These are phyloP conservation scores for Lobophora halterata DNA, from an alignment of 2,888 invertebrate genomes.

Conservation along the genomic window DNA sequence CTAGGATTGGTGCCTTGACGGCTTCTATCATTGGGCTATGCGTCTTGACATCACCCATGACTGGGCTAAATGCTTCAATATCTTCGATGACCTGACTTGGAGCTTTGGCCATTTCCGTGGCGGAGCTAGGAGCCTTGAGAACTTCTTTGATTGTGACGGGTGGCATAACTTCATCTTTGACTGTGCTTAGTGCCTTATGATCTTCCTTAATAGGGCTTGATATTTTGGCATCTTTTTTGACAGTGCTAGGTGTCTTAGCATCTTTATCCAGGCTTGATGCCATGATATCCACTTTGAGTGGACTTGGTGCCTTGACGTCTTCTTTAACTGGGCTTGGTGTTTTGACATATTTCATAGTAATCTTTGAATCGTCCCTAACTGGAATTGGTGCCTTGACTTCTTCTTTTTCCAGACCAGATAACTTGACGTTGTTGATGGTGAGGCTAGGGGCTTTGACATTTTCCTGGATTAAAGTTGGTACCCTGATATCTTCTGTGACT, in stretches of 20 bases:
- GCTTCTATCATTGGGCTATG: background rate
- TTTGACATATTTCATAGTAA: constrained; percentile 12
- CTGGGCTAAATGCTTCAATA: constrained; percentile 2
- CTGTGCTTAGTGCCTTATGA: background rate
- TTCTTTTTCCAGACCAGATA: no score
- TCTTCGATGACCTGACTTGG: constrained; percentile 5
- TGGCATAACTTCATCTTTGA: constrained; percentile 2
- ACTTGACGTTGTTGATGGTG: no score
- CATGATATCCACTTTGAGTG: constrained; percentile 2
- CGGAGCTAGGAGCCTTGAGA: constrained; percentile 2
- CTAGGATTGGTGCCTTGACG: constrained; percentile 10
- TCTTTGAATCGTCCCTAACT: no score
- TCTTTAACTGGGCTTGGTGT: constrained; percentile 10
- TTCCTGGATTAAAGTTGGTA: no score
- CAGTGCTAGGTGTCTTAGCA: constrained; percentile 7
- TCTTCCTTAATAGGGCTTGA: background rate
- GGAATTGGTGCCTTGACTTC: no score
- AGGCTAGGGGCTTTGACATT: no score
- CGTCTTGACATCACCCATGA: background rate
- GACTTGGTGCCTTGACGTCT: constrained; percentile 14
- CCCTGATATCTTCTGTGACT: no score
- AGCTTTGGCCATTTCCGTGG: constrained; percentile 13
- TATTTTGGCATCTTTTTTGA: constrained; percentile 7
- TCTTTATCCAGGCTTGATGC: constrained; percentile 6
- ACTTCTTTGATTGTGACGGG: constrained; percentile 12